Conservation (phyloP, 2,113 vertebrate species). For the Natator depressus region DNA sequence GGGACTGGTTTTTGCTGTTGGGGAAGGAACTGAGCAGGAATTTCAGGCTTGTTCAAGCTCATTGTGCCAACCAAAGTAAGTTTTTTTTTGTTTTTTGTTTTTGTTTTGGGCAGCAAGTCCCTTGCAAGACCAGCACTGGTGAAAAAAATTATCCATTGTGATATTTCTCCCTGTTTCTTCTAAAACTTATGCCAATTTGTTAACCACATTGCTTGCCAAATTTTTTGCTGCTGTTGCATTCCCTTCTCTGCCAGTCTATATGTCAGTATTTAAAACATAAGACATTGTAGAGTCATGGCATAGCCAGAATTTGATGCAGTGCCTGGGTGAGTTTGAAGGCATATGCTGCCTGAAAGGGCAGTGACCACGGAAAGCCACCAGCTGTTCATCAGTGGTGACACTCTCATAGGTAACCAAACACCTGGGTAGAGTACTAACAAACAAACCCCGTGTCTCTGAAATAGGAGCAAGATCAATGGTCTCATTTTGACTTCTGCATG, state of each 20-base stretch:
- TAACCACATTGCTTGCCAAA: not conserved
- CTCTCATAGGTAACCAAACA: too few species aligned
- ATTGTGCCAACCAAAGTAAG: not conserved
- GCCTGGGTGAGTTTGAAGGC: not conserved
- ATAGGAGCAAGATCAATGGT: not conserved
- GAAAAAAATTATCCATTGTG: not conserved
- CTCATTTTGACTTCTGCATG: not conserved
- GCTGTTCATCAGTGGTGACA: not conserved
- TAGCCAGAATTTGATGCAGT: not conserved
- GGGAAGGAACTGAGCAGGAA: not conserved
- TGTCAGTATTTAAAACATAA: not conserved
- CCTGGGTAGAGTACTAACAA: not conserved
- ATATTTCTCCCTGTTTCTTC: not conserved
- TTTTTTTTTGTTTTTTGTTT: not conserved
- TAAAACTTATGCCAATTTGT: not conserved
- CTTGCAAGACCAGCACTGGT: not conserved
- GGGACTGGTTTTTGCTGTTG: not conserved
- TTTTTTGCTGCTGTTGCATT: not conserved
- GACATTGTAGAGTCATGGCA: not conserved
- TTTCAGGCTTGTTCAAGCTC: not conserved
- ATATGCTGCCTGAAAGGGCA: not conserved
- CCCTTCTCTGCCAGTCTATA: not conserved
- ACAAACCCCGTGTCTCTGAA: not conserved
- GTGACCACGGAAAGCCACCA: not conserved
- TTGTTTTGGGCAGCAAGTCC: too few species aligned